Evolutionary conservation across 2,797 vertebrate genomes (phyloP), one percentile per base, ranked within the genome.

Genomic region (Oryzias dopingdopingensis): DNA sequence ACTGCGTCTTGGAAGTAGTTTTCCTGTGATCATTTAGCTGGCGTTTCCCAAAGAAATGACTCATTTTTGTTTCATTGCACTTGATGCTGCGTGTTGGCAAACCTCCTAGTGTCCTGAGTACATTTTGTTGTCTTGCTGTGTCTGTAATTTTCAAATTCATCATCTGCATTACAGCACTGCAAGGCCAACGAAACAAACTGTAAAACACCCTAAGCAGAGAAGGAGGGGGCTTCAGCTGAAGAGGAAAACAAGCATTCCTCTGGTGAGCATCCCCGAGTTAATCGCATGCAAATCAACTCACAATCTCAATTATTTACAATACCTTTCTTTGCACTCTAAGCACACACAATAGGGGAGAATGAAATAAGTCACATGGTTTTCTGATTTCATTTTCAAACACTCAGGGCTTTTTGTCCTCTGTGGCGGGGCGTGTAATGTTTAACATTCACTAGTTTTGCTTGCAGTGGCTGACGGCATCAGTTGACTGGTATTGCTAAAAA

Each of bases 391-490:
- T 70, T 67, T 54, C 18, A 51, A 70, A 42, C 41, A 14, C 74
- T 72, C 44, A 41, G 49, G 56, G 62, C 42, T 65, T 65, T 48
- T 66, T 61, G 59, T 71, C 54, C 51, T 79, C 44, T 17, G 43
- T 26, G 47, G 51, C 51, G 58, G 64, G 67, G 62, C 15, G 6
- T 42, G 22, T 59, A 55, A 68, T 59, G 53, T 24, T 73, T 67
- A 48, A 54, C 43, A 59, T 53, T 72, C 6, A 52, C 69, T 72
- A 78, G 56, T 69, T 59, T 60, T 59, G 67, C 69, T 67, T 6
- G 3, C 22, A 22, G 62, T 1, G 15, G 80, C 77, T 85, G 83
- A 86, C 5, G 77, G 70, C 74, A 82, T 83, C 77, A 52, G 70
- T 57, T 22, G 50, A 5, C 73, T 58, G 23, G 71, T 84, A 64